Evolutionary conservation across 2,113 vertebrate genomes (phyloP).

Genomic region (Leucosticte australis): DNA sequence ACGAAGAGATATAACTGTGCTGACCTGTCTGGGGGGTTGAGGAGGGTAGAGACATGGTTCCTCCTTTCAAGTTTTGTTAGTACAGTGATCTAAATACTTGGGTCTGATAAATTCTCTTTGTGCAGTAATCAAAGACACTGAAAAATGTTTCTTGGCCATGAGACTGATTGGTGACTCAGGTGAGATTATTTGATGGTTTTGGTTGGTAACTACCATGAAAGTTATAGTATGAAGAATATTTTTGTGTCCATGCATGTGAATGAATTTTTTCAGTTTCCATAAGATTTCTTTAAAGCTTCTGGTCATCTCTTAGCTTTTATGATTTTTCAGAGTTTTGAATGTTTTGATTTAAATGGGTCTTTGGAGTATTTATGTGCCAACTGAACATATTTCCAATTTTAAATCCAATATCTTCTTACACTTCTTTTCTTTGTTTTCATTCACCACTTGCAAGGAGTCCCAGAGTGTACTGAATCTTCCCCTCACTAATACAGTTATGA

Average conservation of each 20-base stretch:
- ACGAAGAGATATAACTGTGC: not conserved
- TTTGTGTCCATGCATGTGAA: not conserved
- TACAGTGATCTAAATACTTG: not conserved
- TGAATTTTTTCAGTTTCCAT: not conserved
- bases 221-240: not conserved
- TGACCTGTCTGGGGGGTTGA: not conserved
- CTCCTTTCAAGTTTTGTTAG: not conserved
- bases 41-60: not conserved
- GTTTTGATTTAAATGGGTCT: not conserved
- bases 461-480: constrained; percentile 61
- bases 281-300: not conserved
- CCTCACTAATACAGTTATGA: not conserved
- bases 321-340: not conserved
- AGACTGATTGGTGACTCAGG: not conserved
- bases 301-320: not conserved
- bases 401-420: not conserved
- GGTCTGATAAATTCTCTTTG: not conserved
- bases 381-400: not conserved
- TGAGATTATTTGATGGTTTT: not conserved
- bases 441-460: constrained; percentile 62
- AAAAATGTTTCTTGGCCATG: not conserved
- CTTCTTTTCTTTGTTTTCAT: constrained; percentile 20
- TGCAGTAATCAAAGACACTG: not conserved
- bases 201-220: not conserved
- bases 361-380: not conserved